phyloP scores from a whole-genome alignment of 2,888 invertebrate genomes.

The Drosophila siamana region DNA sequence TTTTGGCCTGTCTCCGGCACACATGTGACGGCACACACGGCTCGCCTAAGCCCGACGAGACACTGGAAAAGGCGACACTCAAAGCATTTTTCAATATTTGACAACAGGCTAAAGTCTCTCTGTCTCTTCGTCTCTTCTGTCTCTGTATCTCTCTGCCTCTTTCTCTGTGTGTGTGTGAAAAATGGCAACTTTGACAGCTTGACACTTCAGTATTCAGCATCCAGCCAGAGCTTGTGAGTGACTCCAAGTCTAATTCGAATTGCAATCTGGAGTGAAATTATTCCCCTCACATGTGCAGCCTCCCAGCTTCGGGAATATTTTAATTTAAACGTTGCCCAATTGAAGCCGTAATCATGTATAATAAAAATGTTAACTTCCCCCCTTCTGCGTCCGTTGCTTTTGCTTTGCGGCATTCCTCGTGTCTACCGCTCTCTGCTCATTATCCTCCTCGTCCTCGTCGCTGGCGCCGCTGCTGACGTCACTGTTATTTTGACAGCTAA shows the following conservation, averaged over 20 bases:
- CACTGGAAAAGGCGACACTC: slow-evolving; percentile 29
- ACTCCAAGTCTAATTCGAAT: slow-evolving; percentile 20
- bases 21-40: slow-evolving; percentile 58
- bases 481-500: slow-evolving; percentile 82
- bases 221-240: slow-evolving; percentile 16
- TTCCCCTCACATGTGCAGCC: slow-evolving; percentile 47
- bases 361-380: slow-evolving; percentile 59
- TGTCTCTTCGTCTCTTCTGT: slow-evolving; percentile 15
- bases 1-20: slow-evolving; percentile 29
- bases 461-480: slow-evolving; percentile 50
- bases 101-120: slow-evolving; percentile 48
- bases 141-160: slow-evolving; percentile 11
- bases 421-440: slow-evolving; percentile 19
- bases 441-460: slow-evolving; percentile 20
- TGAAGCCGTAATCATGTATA: slow-evolving; percentile 42
- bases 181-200: slow-evolving; percentile 81
- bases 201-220: slow-evolving; percentile 62
- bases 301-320: slow-evolving; percentile 63
- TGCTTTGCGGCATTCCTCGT: slow-evolving; percentile 14
- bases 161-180: slow-evolving; percentile 65
- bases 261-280: slow-evolving; percentile 13
- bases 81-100: slow-evolving; percentile 81
- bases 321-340: slow-evolving; percentile 62
- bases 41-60: slow-evolving; percentile 45
- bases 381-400: slow-evolving; percentile 31